These are phyloP conservation scores for Megalops atlanticus DNA, from an alignment of 2,113 vertebrate species.

Conservation along the genomic window DNA sequence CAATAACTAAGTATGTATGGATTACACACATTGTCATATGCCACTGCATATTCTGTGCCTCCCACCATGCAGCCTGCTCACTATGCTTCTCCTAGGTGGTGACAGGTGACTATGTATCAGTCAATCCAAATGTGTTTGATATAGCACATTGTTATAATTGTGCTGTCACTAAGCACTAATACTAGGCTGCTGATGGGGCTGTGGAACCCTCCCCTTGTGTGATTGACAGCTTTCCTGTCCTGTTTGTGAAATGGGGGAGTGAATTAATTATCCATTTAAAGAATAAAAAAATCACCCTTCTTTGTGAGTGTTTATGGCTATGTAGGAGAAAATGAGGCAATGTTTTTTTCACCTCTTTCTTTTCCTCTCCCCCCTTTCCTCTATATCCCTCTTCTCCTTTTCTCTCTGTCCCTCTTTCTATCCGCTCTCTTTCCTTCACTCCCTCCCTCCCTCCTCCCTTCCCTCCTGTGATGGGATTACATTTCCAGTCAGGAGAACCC, in stretches of 20 bases:
- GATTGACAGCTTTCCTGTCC: background rate
- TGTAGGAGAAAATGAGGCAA: background rate
- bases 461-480: background rate
- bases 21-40: background rate
- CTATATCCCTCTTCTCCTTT: slow-evolving; percentile 45
- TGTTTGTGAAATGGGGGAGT: background rate
- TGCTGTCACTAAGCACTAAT: too few species aligned
- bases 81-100: background rate
- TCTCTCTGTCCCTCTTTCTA: background rate
- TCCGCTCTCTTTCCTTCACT: slow-evolving; percentile 42
- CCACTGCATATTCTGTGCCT: background rate
- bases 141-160: too few species aligned
- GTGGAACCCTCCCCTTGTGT: background rate
- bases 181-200: background rate
- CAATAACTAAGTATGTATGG: background rate
- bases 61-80: background rate
- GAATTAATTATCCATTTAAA: background rate
- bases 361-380: background rate
- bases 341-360: background rate
- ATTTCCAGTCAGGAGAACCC: background rate
- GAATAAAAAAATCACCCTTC: background rate
- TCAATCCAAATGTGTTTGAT: too few species aligned
- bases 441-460: background rate
- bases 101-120: background rate
- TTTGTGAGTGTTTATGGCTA: background rate